Percentiles rank a stretch among this genome's conserved stretches.
These are phyloP conservation scores for Ophiothrix spiculata DNA, from an alignment of 35 echinoderm and acorn worm genomes.

Conservation along the genomic window DNA sequence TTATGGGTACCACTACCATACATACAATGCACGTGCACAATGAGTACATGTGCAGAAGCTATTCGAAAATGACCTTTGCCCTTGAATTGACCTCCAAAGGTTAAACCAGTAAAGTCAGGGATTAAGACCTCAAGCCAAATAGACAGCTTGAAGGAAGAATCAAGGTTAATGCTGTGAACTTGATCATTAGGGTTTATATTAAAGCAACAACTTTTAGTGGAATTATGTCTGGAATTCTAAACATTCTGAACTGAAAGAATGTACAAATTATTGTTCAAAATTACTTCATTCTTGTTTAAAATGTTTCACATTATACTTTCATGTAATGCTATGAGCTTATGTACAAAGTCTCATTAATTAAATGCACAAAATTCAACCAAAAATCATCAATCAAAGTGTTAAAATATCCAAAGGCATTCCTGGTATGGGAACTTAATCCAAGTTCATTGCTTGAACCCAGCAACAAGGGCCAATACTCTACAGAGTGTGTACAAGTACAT, in stretches of 20 bases:
- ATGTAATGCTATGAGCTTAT: no score
- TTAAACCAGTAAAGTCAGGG: conserved; percentile 5
- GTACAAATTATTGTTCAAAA: no score
- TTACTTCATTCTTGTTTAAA: no score
- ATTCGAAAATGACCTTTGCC: not conserved
- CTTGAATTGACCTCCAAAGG: not conserved
- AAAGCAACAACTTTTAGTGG: no score
- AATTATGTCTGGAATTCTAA: no score
- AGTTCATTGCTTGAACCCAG: not conserved
- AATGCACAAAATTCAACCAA: not conserved
- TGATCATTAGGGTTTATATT: not conserved
- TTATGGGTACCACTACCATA: no score
- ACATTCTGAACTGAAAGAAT: no score
- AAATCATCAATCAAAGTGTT: not conserved
- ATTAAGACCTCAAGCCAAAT: conserved; percentile 1
- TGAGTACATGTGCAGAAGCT: not conserved
- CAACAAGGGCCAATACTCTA: not conserved
- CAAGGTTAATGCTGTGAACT: not conserved
- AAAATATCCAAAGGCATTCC: not conserved
- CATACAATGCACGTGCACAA: no score
- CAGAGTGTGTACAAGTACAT: no score
- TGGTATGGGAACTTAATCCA: not conserved
- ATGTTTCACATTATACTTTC: no score
- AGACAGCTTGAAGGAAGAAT: not conserved
- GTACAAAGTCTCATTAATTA: no score